phyloP scores from a whole-genome alignment of 2,113 vertebrate genomes.

The Alligator sinensis region DNA sequence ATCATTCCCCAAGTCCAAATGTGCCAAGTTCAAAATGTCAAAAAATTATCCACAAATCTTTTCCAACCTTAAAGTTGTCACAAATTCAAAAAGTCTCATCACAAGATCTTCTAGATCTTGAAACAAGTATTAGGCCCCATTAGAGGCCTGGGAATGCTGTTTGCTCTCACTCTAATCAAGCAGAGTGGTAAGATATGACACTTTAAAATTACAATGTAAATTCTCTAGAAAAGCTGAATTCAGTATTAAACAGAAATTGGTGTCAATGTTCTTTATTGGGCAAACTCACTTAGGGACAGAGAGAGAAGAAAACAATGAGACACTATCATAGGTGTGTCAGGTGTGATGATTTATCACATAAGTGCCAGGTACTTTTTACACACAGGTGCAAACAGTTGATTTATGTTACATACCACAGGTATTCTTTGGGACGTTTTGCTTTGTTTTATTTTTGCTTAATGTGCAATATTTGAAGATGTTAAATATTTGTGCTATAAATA shows the following conservation, averaged over 20 bases:
- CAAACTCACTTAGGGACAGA: neutral
- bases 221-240: neutral
- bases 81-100: neutral
- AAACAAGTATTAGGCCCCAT: neutral
- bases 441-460: neutral
- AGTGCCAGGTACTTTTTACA: neutral
- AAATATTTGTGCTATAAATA: neutral
- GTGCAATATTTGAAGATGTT: neutral
- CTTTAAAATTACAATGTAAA: neutral
- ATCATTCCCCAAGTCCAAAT: neutral
- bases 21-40: neutral
- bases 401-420: too few species aligned
- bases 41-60: neutral
- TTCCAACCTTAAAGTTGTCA: neutral
- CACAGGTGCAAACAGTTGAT: rapidly evolving
- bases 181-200: too few species aligned
- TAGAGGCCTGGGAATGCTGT: neutral
- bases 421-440: neutral
- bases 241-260: neutral
- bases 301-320: neutral
- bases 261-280: neutral
- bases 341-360: neutral
- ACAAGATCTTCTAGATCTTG: neutral
- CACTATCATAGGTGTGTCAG: neutral
- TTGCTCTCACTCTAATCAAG: neutral